phyloP scores from a whole-genome alignment of 2,888 invertebrate genomes.

The Branchipolynoe longqiensis region DNA sequence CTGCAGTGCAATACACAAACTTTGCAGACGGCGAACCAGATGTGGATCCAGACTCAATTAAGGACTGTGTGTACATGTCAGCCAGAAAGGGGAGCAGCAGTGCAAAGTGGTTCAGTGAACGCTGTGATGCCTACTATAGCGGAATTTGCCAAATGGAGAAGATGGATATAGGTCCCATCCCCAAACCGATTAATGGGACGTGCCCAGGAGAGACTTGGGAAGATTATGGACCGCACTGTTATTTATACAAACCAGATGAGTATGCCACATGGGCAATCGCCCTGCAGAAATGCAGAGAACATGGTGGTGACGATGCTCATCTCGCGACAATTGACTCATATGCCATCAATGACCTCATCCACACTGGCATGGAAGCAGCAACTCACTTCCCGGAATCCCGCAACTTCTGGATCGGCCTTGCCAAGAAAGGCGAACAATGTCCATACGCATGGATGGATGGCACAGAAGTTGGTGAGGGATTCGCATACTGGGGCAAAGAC shows the following conservation, averaged over 20 bases:
- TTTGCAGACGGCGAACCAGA: slow-evolving; percentile 63
- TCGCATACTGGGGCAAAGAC: neutral
- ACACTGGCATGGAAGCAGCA: neutral
- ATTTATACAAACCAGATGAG: slow-evolving; percentile 58
- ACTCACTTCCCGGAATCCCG: neutral
- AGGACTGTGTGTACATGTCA: too few relatives aligned
- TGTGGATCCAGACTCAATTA: neutral
- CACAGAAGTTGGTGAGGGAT: neutral
- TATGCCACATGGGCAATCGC: slow-evolving; percentile 61
- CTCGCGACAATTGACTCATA: neutral
- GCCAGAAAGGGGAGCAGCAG: too few relatives aligned
- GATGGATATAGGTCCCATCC: slow-evolving; percentile 18
- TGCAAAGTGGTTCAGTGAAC: too few relatives aligned
- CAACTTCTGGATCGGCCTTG: slow-evolving; percentile 21
- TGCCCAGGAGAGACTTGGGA: slow-evolving; percentile 60
- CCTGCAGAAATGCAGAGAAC: slow-evolving; percentile 6
- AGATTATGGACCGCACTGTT: slow-evolving; percentile 60
- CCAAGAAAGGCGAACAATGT: neutral
- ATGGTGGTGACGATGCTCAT: neutral
- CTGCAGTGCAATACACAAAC: slow-evolving; percentile 57
- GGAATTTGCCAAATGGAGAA: slow-evolving; percentile 24
- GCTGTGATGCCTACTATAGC: too few relatives aligned
- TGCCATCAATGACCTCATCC: neutral
- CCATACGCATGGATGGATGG: slow-evolving; percentile 17
- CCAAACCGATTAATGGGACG: slow-evolving; percentile 31